A percentile compares a stretch with the other conserved stretches of the same genome.
Conservation (phyloP, 2,797 vertebrate genomes). For the Coilia nasus region DNA sequence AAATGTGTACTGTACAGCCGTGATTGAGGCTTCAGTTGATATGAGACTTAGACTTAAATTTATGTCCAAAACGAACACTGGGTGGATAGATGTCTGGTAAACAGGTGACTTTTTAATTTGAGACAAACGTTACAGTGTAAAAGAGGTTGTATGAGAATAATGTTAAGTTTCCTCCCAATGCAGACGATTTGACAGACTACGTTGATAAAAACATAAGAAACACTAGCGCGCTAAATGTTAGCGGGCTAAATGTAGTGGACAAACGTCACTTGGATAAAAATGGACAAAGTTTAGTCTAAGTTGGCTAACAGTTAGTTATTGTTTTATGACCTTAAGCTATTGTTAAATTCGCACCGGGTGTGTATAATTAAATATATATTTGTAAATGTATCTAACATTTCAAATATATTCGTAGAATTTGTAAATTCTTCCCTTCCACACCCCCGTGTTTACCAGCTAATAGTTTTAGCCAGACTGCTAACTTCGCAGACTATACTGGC, state of each 20-base stretch:
- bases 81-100: not conserved
- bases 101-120: no score
- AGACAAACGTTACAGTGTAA: no score
- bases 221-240: constrained; percentile 21
- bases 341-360: not conserved
- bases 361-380: not conserved
- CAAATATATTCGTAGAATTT: not conserved
- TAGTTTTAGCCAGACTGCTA: not conserved
- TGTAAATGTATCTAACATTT: not conserved
- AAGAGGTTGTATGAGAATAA: not conserved
- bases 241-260: not conserved
- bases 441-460: constrained; percentile 40
- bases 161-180: not conserved
- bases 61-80: not conserved
- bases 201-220: constrained; percentile 15
- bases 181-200: not conserved
- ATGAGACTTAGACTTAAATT: not conserved
- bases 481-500: not conserved
- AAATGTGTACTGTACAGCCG: not conserved
- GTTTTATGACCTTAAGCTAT: not conserved
- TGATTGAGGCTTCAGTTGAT: not conserved
- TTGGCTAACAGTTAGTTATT: not conserved
- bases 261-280: constrained; percentile 16
- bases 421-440: constrained; percentile 28
- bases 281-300: not conserved